These are phyloP conservation scores for Rhynchonema sp. DNA, from an alignment of 2,888 invertebrate genomes.

Conservation along the genomic window DNA sequence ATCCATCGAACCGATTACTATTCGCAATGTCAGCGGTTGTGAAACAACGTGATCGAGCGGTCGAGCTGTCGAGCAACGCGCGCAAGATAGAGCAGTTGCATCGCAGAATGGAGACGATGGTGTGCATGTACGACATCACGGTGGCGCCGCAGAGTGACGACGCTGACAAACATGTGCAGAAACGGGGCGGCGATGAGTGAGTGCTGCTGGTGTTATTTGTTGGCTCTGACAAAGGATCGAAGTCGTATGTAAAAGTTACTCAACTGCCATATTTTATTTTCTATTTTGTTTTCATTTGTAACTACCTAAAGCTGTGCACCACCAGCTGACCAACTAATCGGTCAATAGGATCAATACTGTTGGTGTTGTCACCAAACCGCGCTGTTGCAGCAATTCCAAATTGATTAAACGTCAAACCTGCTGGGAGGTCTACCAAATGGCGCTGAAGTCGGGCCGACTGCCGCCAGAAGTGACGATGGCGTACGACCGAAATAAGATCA, in stretches of 20 bases:
- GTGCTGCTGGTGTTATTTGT: neutral
- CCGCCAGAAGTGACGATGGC: neutral
- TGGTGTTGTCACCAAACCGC: neutral
- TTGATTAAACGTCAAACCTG: neutral
- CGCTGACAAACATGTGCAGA: neutral
- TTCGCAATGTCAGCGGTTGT: no score
- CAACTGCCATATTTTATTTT: neutral
- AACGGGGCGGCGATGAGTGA: neutral
- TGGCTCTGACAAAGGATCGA: neutral
- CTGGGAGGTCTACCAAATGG: neutral
- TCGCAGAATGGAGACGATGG: neutral
- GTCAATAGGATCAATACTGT: neutral
- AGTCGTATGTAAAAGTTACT: no score
- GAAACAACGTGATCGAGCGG: no score
- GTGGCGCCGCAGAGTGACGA: neutral
- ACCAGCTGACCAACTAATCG: no score
- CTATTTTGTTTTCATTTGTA: no score
- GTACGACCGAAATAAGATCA: neutral
- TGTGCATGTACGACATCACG: neutral
- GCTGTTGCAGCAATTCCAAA: neutral
- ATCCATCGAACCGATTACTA: no score
- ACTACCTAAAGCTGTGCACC: no score
- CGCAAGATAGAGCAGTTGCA: neutral
- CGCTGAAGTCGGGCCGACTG: neutral
- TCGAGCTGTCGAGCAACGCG: neutral